Percentiles rank a stretch among this genome's conserved stretches.
Evolutionary conservation across 2,888 invertebrate genomes (phyloP).

Genomic region (Eumacrocentrus americanus): DNA sequence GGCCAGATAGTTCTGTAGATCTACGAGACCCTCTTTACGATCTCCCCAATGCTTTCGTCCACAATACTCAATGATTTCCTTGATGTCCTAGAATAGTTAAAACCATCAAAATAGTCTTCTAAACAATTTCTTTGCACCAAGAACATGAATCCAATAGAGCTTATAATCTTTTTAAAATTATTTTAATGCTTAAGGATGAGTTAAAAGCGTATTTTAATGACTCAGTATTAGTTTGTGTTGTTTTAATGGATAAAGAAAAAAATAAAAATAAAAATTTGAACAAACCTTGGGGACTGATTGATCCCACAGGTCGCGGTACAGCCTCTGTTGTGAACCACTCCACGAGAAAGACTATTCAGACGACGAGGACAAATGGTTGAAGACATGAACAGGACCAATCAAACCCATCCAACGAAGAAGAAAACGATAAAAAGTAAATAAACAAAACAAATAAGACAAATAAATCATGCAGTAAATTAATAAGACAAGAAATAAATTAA

Average conservation of each 20-base stretch:
- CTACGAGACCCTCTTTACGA: constrained; percentile 89
- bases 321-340: constrained; percentile 80
- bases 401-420: constrained; percentile 37
- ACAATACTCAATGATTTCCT: constrained; percentile 85
- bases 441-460: constrained; percentile 21
- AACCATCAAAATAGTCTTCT: too few relatives aligned
- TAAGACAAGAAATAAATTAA: constrained; percentile 25
- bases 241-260: too few relatives aligned
- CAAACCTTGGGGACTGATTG: constrained; percentile 63
- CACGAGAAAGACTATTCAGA: constrained; percentile 80
- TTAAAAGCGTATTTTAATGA: too few relatives aligned
- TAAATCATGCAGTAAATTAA: constrained; percentile 1
- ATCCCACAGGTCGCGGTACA: constrained; percentile 72
- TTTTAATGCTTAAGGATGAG: not conserved
- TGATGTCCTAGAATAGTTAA: constrained; percentile 73
- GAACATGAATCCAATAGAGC: too few relatives aligned
- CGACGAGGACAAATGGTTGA: constrained; percentile 56
- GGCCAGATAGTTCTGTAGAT: constrained; percentile 76
- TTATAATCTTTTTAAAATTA: too few relatives aligned
- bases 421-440: constrained; percentile 15
- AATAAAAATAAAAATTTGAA: constrained; percentile 38
- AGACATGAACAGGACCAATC: constrained; percentile 46
- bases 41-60: constrained; percentile 94
- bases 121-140: too few relatives aligned
- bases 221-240: too few relatives aligned